Base-by-base conservation (phyloP, 2,113 vertebrate genomes). In the Candoia aspera region DNA sequence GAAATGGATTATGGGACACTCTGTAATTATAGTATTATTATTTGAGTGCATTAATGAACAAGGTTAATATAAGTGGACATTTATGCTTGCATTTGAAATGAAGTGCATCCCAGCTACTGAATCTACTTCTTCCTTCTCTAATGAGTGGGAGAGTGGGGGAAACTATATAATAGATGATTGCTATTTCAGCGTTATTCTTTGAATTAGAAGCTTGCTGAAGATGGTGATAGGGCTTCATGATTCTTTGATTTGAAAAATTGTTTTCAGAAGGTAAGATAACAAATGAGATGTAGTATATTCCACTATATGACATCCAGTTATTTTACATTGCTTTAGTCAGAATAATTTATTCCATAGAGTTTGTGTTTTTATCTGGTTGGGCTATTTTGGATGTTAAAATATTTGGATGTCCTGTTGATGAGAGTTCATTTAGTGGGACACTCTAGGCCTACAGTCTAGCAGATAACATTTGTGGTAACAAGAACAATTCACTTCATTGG, bases 371-470 rank as follows among this genome's bases (percentile, higher is more conserved):
- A 24, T 62, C 58, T 26, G 84, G 64, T 91, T 64, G 33, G 73
- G 73, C 17, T 79, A 42, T 21, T 79, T 9, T 79, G 33, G 42
- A 42, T 10, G 73, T 79, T 79, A 33, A 79, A 79, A 33, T 10
- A 79, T 79, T 79, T 88, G 3, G 73, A 42, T 79, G 49, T 6
- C 5, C 37, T 37, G 10, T 6, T 85, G 84, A 85, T 85, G 46
- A 89, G 91, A 64, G 21, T 33, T 79, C 21, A 54, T 49, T 29
- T 89, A 92, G 24, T 53, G 21, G 0, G 0, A 1, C 4, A 0
- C 26, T 84, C 3, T 24, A 0, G 0, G 3, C 23, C 58, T 0
- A 0, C 26, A 24, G 5, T 54, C 29, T 87, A 60, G 57, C 29
- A 73, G 46, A 46, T 64, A 17, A 79, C 68, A 87, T 83, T 64